Evolutionary conservation across 2,797 vertebrate species (phyloP), one percentile per base, ranked within the genome.

Genomic region (Sebastes goodei): DNA sequence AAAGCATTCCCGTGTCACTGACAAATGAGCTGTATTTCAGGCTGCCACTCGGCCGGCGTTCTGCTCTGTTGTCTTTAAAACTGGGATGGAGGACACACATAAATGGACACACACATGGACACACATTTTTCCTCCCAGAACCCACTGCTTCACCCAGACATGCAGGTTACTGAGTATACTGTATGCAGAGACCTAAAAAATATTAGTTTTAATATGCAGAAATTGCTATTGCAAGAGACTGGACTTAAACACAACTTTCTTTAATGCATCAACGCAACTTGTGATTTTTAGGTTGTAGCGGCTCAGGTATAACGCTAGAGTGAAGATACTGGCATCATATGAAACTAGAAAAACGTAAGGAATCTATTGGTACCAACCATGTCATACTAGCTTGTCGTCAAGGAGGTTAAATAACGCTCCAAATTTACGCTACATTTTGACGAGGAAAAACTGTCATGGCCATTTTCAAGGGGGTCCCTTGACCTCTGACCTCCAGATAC

Each of bases 11-110:
- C 2, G 68, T 77, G 86, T 89, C 88, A 74, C 82, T 92, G 93
- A 93, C 88, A 92, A 93, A 93, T 86, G 91, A 90, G 85, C 35
- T 86, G 84, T 67, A 83, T 88, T 92, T 87, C 82, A 83, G 72
- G 70, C 46, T 25, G 71, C 59, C n/a, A 65, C 82, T 81, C 55
- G n/a, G n/a, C 78, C 30, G 10, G 29, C 38, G 81, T 89, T 93
- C 81, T 78, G 87, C 86, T 91, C 86, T 62, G 84, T 35, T 89
- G 88, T 91, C 67, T 85, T 85, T 80, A 85, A 87, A 75, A 49
- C 21, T 0, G 68, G 74, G 68, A 55, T 46, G 71, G 33, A 72
- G 38, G n/a, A 77, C 17, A 68, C 72, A 70, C 70, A 66, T 35
- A 53, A 35, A 35, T 38, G 59, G n/a, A 77, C 17, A 68, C 72